phyloP scores from a whole-genome alignment of 2,113 vertebrate species.

The Ia io region DNA sequence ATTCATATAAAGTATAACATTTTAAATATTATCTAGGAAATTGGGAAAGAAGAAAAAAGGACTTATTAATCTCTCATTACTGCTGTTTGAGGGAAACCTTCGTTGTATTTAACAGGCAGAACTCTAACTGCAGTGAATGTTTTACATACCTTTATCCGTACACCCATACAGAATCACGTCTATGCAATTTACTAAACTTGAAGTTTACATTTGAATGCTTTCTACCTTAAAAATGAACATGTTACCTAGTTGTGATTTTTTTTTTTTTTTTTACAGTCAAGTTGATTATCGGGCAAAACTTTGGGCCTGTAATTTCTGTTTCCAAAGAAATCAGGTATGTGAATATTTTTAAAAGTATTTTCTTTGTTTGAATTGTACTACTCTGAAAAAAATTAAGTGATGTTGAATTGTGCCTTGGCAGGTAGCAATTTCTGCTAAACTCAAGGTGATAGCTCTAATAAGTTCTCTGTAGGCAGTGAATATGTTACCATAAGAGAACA shows the following conservation, averaged over 20 bases:
- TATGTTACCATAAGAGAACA: conserved; percentile 9
- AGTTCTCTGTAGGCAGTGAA: neutral
- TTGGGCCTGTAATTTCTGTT: conserved; percentile 99
- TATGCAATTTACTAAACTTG: neutral
- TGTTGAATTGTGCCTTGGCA: neutral
- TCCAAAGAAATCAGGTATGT: conserved; percentile 96
- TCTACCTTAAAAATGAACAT: conserved; percentile 37
- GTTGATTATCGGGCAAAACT: conserved; percentile 98
- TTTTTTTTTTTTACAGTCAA: conserved; percentile 85
- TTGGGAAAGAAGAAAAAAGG: neutral
- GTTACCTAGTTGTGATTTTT: neutral
- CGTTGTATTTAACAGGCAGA: neutral
- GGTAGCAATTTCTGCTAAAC: neutral
- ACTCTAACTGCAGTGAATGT: neutral
- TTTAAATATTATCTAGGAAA: conserved; percentile 7
- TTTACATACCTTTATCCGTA: neutral
- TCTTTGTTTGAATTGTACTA: neutral
- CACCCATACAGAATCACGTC: neutral
- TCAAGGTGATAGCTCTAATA: neutral
- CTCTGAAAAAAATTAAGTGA: neutral
- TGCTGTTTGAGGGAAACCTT: neutral
- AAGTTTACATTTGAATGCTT: conserved; percentile 12
- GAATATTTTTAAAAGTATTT: conserved; percentile 31
- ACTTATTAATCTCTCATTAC: neutral
- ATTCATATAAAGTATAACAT: neutral